These are phyloP conservation scores for Pinctada fucata DNA, from an alignment of 2,888 invertebrate species.

Conservation along the genomic window DNA sequence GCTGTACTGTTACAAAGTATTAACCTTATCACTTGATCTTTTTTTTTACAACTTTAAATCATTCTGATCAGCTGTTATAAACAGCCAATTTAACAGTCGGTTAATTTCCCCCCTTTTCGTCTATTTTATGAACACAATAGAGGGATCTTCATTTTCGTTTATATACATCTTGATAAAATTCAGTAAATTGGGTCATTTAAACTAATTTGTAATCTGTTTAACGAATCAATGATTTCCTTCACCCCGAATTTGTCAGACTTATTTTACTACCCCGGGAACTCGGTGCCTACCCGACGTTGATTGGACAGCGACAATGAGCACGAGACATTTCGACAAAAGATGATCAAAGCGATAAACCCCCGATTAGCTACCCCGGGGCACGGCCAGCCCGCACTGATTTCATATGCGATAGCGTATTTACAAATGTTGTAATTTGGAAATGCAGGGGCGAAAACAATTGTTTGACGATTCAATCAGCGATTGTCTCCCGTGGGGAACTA, in stretches of 20 bases:
- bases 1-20: too few species aligned
- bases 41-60: not conserved
- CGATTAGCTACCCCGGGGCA: slow-evolving; percentile 29
- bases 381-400: slow-evolving; percentile 26
- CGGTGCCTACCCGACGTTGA: slow-evolving; percentile 28
- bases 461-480: slow-evolving; percentile 24
- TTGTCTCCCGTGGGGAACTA: slow-evolving; percentile 13
- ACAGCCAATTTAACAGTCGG: slow-evolving; percentile 11
- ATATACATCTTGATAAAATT: slow-evolving; percentile 28
- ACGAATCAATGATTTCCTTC: slow-evolving; percentile 35
- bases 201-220: slow-evolving; percentile 40
- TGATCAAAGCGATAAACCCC: slow-evolving; percentile 29
- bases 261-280: slow-evolving; percentile 24
- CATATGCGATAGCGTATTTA: slow-evolving; percentile 30
- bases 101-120: not conserved
- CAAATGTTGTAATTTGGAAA: slow-evolving; percentile 37
- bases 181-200: slow-evolving; percentile 34
- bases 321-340: slow-evolving; percentile 20
- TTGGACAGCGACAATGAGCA: slow-evolving; percentile 15
- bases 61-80: not conserved
- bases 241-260: slow-evolving; percentile 31
- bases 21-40: too few species aligned
- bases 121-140: slow-evolving; percentile 1
- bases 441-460: slow-evolving; percentile 32
- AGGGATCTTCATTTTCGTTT: slow-evolving; percentile 16